A percentile compares a stretch with the other conserved stretches of the same genome.
Evolutionary conservation across 2,888 invertebrate genomes (phyloP).

Genomic region (Archips xylosteana): DNA sequence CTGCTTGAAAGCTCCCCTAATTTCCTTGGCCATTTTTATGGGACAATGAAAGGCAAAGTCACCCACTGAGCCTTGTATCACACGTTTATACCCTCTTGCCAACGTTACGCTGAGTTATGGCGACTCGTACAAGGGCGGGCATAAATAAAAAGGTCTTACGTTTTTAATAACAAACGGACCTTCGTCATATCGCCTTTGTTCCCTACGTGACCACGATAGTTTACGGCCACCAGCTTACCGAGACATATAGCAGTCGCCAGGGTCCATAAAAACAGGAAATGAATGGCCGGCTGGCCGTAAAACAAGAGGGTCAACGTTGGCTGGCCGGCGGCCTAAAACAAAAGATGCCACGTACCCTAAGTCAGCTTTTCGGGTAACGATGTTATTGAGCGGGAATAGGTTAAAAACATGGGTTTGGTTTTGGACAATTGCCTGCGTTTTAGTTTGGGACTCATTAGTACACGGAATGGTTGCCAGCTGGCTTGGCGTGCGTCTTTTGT

Average conservation of each 20-base stretch:
- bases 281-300: constrained; percentile 24
- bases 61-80: constrained; percentile 39
- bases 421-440: constrained; percentile 17
- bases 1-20: not conserved
- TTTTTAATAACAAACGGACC: constrained; percentile 72
- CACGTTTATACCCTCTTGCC: constrained; percentile 40
- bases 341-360: constrained; percentile 50
- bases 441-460: not conserved
- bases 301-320: constrained; percentile 23
- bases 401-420: constrained; percentile 31
- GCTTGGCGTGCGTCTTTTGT: not conserved
- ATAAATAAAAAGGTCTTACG: constrained; percentile 68
- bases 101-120: constrained; percentile 44
- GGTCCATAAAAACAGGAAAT: constrained; percentile 42
- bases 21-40: constrained; percentile 11
- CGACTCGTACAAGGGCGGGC: constrained; percentile 52
- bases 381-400: constrained; percentile 36
- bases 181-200: constrained; percentile 71
- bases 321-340: constrained; percentile 49
- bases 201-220: constrained; percentile 67
- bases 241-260: constrained; percentile 48
- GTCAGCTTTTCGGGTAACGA: constrained; percentile 43
- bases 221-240: constrained; percentile 53
- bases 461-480: not conserved
- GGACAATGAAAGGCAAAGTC: constrained; percentile 18